Conservation (phyloP, 2,797 vertebrate species). For the Hippoglossus hippoglossus region DNA sequence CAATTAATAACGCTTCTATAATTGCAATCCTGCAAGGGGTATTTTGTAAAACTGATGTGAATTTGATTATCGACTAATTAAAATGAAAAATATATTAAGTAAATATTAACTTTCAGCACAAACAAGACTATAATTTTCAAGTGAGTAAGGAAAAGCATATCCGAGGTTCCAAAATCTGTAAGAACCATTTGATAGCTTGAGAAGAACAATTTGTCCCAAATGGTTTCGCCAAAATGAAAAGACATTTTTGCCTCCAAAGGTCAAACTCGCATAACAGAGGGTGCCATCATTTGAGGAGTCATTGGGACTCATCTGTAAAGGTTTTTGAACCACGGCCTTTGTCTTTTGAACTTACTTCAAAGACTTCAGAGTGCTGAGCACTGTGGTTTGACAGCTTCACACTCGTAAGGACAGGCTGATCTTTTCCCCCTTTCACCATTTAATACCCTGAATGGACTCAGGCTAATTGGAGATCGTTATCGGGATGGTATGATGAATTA, state of each 20-base stretch:
- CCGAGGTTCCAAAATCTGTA: slow-evolving; percentile 10
- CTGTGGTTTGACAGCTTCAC: slow-evolving; percentile 61
- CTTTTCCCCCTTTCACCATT: slow-evolving; percentile 72
- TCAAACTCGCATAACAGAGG: slow-evolving; percentile 52
- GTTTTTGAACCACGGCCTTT: slow-evolving; percentile 62
- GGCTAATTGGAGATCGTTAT: slow-evolving; percentile 84
- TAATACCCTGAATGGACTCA: slow-evolving; percentile 76
- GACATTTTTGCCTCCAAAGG: slow-evolving; percentile 52
- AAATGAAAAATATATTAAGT: neutral
- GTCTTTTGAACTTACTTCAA: slow-evolving; percentile 76
- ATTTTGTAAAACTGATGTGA: slow-evolving; percentile 15
- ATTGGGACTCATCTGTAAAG: slow-evolving; percentile 60
- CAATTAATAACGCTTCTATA: slow-evolving; percentile 26
- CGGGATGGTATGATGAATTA: slow-evolving; percentile 77
- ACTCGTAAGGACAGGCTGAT: slow-evolving; percentile 68
- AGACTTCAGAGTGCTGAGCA: slow-evolving; percentile 70
- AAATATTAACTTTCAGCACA: neutral
- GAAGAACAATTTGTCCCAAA: slow-evolving; percentile 27
- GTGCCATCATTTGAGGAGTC: slow-evolving; percentile 53
- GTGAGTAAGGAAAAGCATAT: neutral
- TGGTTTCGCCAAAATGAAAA: slow-evolving; percentile 46
- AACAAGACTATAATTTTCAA: neutral
- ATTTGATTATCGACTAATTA: slow-evolving; percentile 19
- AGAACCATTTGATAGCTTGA: slow-evolving; percentile 24
- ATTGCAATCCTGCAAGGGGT: slow-evolving; percentile 25